These are phyloP conservation scores for Drosophila ficusphila DNA, from an alignment of 1,140 invertebrate genomes.

Conservation along the genomic window DNA sequence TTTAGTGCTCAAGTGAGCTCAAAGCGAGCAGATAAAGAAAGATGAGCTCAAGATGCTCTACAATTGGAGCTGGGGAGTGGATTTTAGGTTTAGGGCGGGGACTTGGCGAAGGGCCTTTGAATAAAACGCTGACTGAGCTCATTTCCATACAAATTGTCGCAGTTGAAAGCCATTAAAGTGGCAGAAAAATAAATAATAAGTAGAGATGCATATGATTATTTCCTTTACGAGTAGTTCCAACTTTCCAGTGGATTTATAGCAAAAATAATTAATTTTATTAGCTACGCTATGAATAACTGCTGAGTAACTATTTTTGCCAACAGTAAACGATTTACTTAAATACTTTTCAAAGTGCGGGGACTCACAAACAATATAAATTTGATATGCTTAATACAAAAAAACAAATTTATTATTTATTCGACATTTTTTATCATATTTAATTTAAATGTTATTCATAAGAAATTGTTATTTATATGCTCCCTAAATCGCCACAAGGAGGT, in stretches of 20 bases:
- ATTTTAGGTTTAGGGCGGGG: neutral
- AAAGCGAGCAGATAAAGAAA: slow-evolving; percentile 56
- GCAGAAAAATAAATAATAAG: neutral
- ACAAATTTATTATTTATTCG: too few relatives aligned
- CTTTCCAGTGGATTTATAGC: neutral
- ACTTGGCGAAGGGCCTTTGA: neutral
- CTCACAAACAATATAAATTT: neutral
- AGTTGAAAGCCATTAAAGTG: slow-evolving; percentile 1
- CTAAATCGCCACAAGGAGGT: neutral
- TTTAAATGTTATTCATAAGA: neutral
- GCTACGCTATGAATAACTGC: neutral
- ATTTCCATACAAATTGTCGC: slow-evolving; percentile 20
- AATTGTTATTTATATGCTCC: neutral
- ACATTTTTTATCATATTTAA: too few relatives aligned
- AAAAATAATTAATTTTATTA: neutral
- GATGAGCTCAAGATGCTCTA: slow-evolving; percentile 42
- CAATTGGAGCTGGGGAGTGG: neutral
- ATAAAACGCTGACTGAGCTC: slow-evolving; percentile 4
- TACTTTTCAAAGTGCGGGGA: neutral
- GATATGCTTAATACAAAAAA: neutral
- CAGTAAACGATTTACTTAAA: neutral
- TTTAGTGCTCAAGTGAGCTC: slow-evolving; percentile 78
- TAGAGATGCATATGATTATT: slow-evolving; percentile 3
- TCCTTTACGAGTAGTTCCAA: neutral
- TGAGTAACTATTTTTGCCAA: neutral